A percentile compares a stretch with the other conserved stretches of the same genome.
Conservation (phyloP, 92 coral and sea anemone genomes). For the Porites lobata region DNA sequence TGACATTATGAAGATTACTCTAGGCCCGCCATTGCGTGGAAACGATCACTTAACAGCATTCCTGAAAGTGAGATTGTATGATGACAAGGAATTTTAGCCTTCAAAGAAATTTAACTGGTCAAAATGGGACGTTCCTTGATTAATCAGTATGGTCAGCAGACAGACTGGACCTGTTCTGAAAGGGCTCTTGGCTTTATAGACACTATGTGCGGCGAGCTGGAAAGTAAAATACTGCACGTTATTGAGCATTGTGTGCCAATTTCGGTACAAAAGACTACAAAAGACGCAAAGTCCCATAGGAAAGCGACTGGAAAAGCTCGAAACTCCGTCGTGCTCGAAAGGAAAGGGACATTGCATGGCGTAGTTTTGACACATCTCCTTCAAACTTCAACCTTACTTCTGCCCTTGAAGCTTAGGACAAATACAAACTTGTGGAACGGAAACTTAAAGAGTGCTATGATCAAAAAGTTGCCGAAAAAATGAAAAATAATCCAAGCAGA, state of each 20-base stretch:
- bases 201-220: background rate
- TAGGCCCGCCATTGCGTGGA: constrained; percentile 43
- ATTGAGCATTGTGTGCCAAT: background rate
- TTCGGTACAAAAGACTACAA: background rate
- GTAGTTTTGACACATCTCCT: background rate
- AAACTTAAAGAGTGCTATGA: too few species aligned
- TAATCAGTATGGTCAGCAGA: too few species aligned
- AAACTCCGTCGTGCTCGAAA: constrained; percentile 12
- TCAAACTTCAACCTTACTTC: background rate
- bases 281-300: background rate
- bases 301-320: background rate
- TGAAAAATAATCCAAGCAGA: constrained; percentile 1
- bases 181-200: background rate
- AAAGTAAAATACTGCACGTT: background rate
- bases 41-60: constrained; percentile 20
- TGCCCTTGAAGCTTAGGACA: too few species aligned
- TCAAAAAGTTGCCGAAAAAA: background rate
- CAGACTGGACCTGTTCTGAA: too few species aligned
- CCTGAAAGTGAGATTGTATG: background rate
- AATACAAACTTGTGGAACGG: too few species aligned
- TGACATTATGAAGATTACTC: constrained; percentile 33
- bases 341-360: background rate
- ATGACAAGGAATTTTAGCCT: too few species aligned
- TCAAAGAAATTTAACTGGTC: too few species aligned
- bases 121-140: too few species aligned